Conservation (phyloP, 1,140 invertebrate species). For the Agrilus planipennis region DNA sequence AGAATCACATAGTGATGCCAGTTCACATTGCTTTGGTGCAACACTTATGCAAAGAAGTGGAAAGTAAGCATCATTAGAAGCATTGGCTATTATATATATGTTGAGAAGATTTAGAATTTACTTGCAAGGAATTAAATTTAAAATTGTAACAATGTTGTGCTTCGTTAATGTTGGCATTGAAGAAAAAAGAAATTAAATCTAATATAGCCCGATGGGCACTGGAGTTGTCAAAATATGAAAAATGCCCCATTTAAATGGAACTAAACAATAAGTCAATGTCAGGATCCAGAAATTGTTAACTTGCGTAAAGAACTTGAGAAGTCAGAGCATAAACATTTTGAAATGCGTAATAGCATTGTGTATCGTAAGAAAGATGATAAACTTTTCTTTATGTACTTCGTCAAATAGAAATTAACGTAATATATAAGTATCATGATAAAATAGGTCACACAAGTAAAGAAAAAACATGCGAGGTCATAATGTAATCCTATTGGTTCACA, state of each 20-base stretch:
- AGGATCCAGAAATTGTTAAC: constrained; percentile 4
- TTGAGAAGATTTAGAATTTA: constrained; percentile 34
- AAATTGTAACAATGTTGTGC: constrained; percentile 29
- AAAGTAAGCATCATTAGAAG: constrained; percentile 22
- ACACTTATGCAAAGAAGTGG: constrained; percentile 13
- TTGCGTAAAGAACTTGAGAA: constrained; percentile 1
- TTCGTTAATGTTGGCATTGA: constrained; percentile 18
- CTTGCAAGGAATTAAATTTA: constrained; percentile 31
- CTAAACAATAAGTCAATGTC: constrained; percentile 5
- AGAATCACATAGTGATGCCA: constrained; percentile 23
- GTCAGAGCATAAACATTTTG: constrained; percentile 3
- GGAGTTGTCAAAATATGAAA: constrained; percentile 15
- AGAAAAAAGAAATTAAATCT: constrained; percentile 17
- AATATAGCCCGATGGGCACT: constrained; percentile 18
- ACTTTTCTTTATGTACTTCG: constrained; percentile 11
- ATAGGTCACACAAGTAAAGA: constrained; percentile 5
- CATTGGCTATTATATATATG: constrained; percentile 33
- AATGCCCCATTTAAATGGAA: constrained; percentile 8
- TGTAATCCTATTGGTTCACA: constrained; percentile 17
- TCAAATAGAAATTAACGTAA: constrained; percentile 9
- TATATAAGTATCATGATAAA: constrained; percentile 10
- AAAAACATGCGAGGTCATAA: constrained; percentile 7
- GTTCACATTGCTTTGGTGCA: constrained; percentile 17
- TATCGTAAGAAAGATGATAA: constrained; percentile 8
- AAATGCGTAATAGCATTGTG: constrained; percentile 11